phyloP scores from a whole-genome alignment of 2,113 vertebrate genomes.

The Serilophus lunatus region DNA sequence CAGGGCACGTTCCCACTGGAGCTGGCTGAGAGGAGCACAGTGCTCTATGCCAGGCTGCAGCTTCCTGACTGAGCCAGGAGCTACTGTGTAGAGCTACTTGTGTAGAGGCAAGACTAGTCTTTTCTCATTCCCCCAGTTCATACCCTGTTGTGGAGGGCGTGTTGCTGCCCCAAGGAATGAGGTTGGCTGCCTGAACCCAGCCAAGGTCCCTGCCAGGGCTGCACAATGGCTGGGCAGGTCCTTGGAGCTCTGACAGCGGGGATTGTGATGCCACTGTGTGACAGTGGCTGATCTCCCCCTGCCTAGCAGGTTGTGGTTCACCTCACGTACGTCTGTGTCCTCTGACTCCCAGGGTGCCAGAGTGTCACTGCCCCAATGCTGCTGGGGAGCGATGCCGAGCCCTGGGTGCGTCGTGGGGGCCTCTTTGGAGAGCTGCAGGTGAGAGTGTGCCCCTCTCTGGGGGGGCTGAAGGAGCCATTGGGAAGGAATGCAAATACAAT shows the following conservation, averaged over 20 bases:
- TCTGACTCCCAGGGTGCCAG: slow-evolving; percentile 77
- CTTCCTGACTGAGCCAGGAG: not conserved
- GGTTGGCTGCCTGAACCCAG: not conserved
- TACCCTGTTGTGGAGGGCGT: too few relatives aligned
- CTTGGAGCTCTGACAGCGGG: not conserved
- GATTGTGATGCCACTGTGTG: accelerated
- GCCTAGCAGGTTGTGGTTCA: not conserved
- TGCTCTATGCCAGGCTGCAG: not conserved
- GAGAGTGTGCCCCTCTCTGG: not conserved
- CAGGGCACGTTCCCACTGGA: not conserved
- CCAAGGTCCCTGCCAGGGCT: not conserved
- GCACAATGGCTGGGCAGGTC: not conserved
- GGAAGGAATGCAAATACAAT: not conserved
- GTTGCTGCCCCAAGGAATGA: not conserved
- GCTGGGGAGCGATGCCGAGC: slow-evolving; percentile 75
- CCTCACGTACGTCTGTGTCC: not conserved
- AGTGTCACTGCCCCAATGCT: slow-evolving; percentile 67
- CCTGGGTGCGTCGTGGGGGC: slow-evolving; percentile 80
- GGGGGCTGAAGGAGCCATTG: not conserved
- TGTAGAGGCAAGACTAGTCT: not conserved
- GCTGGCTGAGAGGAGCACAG: not conserved
- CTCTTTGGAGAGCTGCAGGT: slow-evolving; percentile 87
- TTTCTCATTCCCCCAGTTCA: not conserved
- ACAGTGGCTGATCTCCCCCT: not conserved
- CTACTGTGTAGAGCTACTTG: too few relatives aligned